Base-by-base conservation (phyloP, 2,113 vertebrate genomes). In the Brachyhypopomus gauderio region DNA sequence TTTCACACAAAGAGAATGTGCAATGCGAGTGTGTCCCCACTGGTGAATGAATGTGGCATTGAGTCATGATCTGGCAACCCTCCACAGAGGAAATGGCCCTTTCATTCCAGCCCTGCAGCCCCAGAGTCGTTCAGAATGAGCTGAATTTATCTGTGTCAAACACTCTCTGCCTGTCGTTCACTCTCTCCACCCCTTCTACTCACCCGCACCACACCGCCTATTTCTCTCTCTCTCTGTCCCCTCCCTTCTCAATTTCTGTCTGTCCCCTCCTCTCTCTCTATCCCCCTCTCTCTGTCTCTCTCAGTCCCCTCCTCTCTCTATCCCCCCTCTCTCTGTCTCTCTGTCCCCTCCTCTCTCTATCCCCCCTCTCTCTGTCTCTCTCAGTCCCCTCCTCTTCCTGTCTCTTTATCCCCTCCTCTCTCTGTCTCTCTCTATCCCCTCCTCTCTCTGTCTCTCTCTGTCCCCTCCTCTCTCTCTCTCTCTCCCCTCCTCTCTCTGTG, bases 21-120 rank as follows among this genome's bases (percentile, higher is more conserved):
- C 88, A 89, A 27, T 90, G 87, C 85, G 84, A 89, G 80, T 75
- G 69, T 87, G 83, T 86, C 87, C 92, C 87, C 82, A 88, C 89
- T 88, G 91, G 88, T 87, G 88, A 90, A 92, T 93, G 89, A 93
- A 89, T 85, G 88, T 75, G 83, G 86, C 89, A 91, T 88, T 86
- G 86, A 90, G 91, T 86, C 81, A 87, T 90, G 88, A 91, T 85
- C 88, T 94, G 93, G 92, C 90, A 92, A 83, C 74, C 87, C 72
- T 90, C 88, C 89, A 86, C 91, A 89, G 88, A 78, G 83, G 88
- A 93, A 91, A 92, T 93, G 88, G 89, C 86, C 88, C 89, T 91
- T 92, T 91, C 91, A 94, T 90, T 92, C 90, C 85, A 91, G 89
- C 90, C 92, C 89, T 81, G 87, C 74, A 86, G 89, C 90, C 92